Conservation (phyloP, 1,140 invertebrate species). For the Eumeta japonica region DNA sequence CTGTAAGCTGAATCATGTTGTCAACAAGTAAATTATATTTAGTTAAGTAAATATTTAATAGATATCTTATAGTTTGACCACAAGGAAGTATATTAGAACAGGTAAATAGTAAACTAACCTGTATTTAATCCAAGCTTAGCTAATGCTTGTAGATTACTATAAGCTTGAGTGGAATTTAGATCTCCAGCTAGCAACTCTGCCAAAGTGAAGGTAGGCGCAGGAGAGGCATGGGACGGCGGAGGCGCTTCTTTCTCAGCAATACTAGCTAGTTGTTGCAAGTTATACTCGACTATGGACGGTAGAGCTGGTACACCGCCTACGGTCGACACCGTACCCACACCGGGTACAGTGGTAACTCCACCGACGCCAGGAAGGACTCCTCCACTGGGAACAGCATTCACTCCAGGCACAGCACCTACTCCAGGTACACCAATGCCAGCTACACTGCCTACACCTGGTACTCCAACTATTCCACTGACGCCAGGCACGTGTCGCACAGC, state of each 20-base stretch:
- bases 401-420: background rate
- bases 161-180: conserved; percentile 68
- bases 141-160: conserved; percentile 84
- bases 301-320: conserved; percentile 45
- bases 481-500: conserved; percentile 42
- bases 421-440: conserved; percentile 16
- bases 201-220: conserved; percentile 67
- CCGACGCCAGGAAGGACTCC: conserved; percentile 33
- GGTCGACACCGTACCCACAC: conserved; percentile 33
- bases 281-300: conserved; percentile 79
- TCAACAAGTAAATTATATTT: no score
- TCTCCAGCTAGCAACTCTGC: conserved; percentile 75
- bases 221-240: conserved; percentile 63
- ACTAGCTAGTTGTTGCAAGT: conserved; percentile 76
- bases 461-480: conserved; percentile 31
- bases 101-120: conserved; percentile 55
- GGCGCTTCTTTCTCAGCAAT: conserved; percentile 65
- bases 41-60: no score
- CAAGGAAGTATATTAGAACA: background rate
- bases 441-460: conserved; percentile 30
- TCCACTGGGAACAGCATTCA: conserved; percentile 10
- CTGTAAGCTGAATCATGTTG: no score
- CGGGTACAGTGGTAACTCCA: conserved; percentile 35
- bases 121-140: conserved; percentile 80
- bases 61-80: no score